Percentiles rank a stretch among this genome's conserved stretches.
phyloP scores from a whole-genome alignment of 2,113 vertebrate species.

The Trematomus loennbergii region DNA sequence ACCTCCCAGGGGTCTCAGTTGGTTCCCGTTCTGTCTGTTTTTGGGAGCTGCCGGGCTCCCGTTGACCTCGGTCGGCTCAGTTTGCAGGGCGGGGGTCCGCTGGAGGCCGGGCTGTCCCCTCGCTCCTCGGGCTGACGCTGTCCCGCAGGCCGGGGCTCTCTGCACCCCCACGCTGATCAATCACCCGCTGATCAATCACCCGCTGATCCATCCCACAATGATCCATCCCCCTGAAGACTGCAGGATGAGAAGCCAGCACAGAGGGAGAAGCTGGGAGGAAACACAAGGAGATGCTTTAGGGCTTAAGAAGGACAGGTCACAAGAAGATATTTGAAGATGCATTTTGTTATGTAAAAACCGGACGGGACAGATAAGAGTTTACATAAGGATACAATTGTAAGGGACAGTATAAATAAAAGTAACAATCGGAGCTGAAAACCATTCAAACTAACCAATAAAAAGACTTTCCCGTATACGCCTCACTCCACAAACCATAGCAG shows the following conservation, averaged over 20 bases:
- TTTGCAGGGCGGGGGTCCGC: slow-evolving; percentile 88
- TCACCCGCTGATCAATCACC: slow-evolving; percentile 88
- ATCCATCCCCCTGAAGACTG: slow-evolving; percentile 74
- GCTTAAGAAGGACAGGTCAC: no score
- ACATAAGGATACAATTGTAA: no score
- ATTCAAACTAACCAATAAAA: no score
- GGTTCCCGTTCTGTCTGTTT: slow-evolving; percentile 87
- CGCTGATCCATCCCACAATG: no score
- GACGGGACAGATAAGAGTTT: no score
- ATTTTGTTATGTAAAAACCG: no score
- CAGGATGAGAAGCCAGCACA: slow-evolving; percentile 87
- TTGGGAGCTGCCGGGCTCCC: slow-evolving; percentile 90
- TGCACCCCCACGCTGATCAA: slow-evolving; percentile 85
- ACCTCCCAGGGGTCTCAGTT: slow-evolving; percentile 90
- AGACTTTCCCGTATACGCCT: no score
- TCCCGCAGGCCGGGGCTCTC: slow-evolving; percentile 89
- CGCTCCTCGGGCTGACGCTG: slow-evolving; percentile 79
- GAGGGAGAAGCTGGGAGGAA: slow-evolving; percentile 85
- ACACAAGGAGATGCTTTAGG: neutral
- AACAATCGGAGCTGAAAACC: neutral
- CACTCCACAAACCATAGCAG: neutral
- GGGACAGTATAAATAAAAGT: no score
- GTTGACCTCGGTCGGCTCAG: slow-evolving; percentile 90
- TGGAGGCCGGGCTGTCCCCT: slow-evolving; percentile 88
- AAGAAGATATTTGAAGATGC: no score